Evolutionary conservation across 1,140 invertebrate genomes (phyloP).

Genomic region (Macrostomum lignano): DNA sequence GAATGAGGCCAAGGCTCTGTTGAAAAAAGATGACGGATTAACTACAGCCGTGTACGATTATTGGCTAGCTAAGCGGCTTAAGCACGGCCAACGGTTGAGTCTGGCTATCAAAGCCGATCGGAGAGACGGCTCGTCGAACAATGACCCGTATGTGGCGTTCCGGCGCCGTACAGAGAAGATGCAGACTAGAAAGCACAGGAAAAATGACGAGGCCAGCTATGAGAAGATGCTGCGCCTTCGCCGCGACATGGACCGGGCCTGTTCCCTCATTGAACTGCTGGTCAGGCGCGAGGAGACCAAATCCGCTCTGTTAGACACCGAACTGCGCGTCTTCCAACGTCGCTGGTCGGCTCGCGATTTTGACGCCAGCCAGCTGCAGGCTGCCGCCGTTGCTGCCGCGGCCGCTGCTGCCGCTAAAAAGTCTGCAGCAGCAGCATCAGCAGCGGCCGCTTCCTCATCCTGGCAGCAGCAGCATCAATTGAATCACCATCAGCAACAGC

Average conservation of each 20-base stretch:
- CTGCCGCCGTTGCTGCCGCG: no score
- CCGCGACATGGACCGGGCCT: slow-evolving; percentile 41
- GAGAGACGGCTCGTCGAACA: slow-evolving; percentile 45
- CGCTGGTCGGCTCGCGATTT: slow-evolving; percentile 1
- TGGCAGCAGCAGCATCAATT: no score
- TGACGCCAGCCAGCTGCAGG: neutral
- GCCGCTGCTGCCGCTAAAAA: no score
- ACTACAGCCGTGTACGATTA: slow-evolving; percentile 85
- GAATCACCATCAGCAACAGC: no score
- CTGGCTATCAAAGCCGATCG: slow-evolving; percentile 73
- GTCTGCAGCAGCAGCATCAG: no score
- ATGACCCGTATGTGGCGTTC: slow-evolving; percentile 92
- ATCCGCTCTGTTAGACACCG: neutral
- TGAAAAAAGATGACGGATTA: slow-evolving; percentile 63
- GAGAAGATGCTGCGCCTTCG: slow-evolving; percentile 93
- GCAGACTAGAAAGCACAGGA: slow-evolving; percentile 96
- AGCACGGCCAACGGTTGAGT: slow-evolving; percentile 45
- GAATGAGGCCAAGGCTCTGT: slow-evolving; percentile 65
- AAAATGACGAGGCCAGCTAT: slow-evolving; percentile 93
- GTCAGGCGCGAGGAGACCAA: neutral
- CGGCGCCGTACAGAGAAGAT: slow-evolving; percentile 83
- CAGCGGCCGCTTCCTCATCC: no score
- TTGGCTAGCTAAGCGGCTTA: slow-evolving; percentile 84
- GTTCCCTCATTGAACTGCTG: neutral
- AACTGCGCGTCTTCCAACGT: neutral